Evolutionary conservation across 2,113 vertebrate genomes (phyloP).

Genomic region (Otolemur garnettii): DNA sequence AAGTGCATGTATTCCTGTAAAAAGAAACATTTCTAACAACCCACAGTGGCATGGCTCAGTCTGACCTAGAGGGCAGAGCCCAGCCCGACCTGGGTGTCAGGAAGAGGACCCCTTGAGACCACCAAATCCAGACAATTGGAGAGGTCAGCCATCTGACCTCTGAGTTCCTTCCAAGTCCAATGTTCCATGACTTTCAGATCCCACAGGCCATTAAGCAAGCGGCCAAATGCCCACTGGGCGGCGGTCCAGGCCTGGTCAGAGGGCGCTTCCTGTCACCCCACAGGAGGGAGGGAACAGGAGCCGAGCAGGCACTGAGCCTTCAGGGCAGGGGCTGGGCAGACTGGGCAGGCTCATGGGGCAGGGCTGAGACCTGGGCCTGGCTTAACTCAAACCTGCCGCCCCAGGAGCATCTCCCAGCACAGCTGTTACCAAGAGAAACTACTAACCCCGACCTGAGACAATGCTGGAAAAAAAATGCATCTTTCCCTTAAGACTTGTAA

Average conservation of each 20-base stretch:
- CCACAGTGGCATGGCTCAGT: rapidly evolving
- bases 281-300: neutral
- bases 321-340: neutral
- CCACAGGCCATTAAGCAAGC: constrained; percentile 33
- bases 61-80: neutral
- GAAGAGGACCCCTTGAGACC: neutral
- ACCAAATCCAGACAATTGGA: neutral
- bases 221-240: constrained; percentile 65
- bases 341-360: no score
- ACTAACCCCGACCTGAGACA: neutral
- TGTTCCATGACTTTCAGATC: constrained; percentile 37
- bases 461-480: constrained; percentile 32
- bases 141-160: neutral
- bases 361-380: neutral
- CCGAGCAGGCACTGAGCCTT: neutral
- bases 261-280: constrained; percentile 50
- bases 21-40: neutral
- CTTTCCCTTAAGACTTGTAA: constrained; percentile 73
- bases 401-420: neutral
- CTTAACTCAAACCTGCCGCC: neutral
- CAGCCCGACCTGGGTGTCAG: no score
- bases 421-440: neutral
- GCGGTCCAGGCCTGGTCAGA: constrained; percentile 65
- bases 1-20: neutral
- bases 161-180: constrained; percentile 23